These are phyloP conservation scores for Hypena proboscidalis DNA, from an alignment of 2,888 invertebrate species.

Conservation along the genomic window DNA sequence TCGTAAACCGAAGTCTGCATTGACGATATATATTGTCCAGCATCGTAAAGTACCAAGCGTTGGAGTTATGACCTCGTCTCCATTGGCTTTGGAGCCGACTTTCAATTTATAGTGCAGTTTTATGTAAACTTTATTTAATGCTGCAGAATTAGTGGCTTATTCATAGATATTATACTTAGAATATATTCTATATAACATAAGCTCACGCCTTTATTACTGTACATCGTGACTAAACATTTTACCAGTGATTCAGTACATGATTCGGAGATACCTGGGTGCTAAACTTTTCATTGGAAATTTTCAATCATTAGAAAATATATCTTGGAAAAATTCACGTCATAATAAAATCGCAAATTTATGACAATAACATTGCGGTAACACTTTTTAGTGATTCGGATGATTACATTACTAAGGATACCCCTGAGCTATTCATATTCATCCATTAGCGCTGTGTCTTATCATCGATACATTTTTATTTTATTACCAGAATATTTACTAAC, in stretches of 20 bases:
- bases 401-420: slow-evolving; percentile 12
- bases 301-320: no score
- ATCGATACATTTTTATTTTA: slow-evolving; percentile 3
- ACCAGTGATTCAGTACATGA: neutral
- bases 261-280: neutral
- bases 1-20: slow-evolving; percentile 51
- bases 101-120: slow-evolving; percentile 36
- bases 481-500: no score
- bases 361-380: neutral
- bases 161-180: no score
- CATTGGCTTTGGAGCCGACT: slow-evolving; percentile 35
- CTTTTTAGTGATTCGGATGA: slow-evolving; percentile 2
- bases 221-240: no score
- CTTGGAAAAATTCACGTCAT: no score
- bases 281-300: neutral
- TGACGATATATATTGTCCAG: slow-evolving; percentile 46
- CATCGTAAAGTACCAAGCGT: slow-evolving; percentile 26
- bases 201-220: no score
- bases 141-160: neutral
- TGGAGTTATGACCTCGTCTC: slow-evolving; percentile 45
- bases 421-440: slow-evolving; percentile 20
- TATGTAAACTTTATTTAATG: slow-evolving; percentile 5
- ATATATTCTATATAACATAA: no score
- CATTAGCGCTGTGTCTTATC: slow-evolving; percentile 13
- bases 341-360: no score